Percentiles rank a stretch among this genome's conserved stretches.
phyloP scores from a whole-genome alignment of 2,797 vertebrate species.

The Onychomys leucogaster region DNA sequence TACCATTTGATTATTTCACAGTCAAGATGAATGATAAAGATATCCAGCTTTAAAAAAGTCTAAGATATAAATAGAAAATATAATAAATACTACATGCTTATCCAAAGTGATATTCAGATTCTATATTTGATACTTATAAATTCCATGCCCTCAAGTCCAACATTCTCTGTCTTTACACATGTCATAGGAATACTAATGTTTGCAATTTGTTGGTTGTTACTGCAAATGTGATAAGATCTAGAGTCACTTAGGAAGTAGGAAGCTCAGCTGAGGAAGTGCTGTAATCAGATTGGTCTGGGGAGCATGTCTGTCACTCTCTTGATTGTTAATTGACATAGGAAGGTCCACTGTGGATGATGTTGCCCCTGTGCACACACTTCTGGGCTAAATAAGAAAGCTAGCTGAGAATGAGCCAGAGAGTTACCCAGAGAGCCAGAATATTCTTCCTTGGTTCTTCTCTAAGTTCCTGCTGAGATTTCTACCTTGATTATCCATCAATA shows the following conservation, averaged over 20 bases:
- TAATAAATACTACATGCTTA: background rate
- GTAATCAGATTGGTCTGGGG: background rate
- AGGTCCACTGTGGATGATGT: background rate
- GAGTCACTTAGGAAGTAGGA: background rate
- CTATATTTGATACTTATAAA: background rate
- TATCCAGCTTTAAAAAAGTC: background rate
- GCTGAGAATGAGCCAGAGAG: background rate
- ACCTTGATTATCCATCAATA: too few species aligned
- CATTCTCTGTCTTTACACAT: background rate
- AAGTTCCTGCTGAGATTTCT: background rate
- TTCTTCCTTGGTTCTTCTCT: background rate
- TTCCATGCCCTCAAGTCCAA: background rate
- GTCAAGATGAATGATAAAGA: background rate
- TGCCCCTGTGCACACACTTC: background rate
- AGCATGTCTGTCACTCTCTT: background rate
- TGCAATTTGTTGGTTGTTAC: background rate
- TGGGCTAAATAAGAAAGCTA: background rate
- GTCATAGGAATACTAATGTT: background rate
- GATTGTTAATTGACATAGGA: background rate
- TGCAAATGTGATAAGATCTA: background rate
- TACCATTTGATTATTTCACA: background rate
- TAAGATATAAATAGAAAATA: background rate
- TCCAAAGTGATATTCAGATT: constrained; percentile 8
- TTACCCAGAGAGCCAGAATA: background rate
- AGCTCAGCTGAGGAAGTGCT: background rate